Base-by-base conservation (phyloP, 2,113 vertebrate species). In the Odocoileus virginianus region DNA sequence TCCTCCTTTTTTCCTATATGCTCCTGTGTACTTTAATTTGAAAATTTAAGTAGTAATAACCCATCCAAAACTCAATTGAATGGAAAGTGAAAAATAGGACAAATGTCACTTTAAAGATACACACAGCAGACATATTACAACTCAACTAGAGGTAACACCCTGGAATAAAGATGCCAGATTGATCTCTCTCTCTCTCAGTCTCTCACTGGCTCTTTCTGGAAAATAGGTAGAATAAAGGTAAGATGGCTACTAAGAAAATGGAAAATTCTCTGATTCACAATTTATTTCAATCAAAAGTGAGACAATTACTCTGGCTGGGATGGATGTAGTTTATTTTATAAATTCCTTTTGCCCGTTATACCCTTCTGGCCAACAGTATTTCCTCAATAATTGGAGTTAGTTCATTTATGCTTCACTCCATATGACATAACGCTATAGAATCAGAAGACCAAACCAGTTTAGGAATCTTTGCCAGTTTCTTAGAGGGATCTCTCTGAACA, bases 101-200 rank as follows among this genome's bases (percentile, higher is more conserved):
- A 87, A 92, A 55, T 50, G 67, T 95, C 94, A 94, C 88, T 95
- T 96, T 92, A 88, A 97, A 97, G 95, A 95, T 55, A 54, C 19
- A 87, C 52, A 94, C 60, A 92, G 45, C 64, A 95, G 40, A 58
- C 55, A 55, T 30, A 58, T 76, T 79, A 91, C 17, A 90, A 81
- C 87, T 88, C 83, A 91, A 14, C 7, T 47, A 64, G 61, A 92
- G 25, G 43, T 30, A 92, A 87, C n/a, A 89, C 47, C 81, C 57
- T 40, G 84, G 50, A 96, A 67, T 94, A 88, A 92, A 78, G 57
- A 54, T 83, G 45, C n/a, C 50, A 74, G 12, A 43, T 45, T 83
- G 23, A 28, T 87, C 16, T 28, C 21, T 47, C 27, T 50, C 47
- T 54, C 8, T 81, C 9, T 88, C n/a, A 54, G 19, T 76, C 45